A percentile compares a stretch with the other conserved stretches of the same genome.
These are phyloP conservation scores for Crossaster papposus DNA, from an alignment of 53 echinoderm and acorn worm species.

Conservation along the genomic window DNA sequence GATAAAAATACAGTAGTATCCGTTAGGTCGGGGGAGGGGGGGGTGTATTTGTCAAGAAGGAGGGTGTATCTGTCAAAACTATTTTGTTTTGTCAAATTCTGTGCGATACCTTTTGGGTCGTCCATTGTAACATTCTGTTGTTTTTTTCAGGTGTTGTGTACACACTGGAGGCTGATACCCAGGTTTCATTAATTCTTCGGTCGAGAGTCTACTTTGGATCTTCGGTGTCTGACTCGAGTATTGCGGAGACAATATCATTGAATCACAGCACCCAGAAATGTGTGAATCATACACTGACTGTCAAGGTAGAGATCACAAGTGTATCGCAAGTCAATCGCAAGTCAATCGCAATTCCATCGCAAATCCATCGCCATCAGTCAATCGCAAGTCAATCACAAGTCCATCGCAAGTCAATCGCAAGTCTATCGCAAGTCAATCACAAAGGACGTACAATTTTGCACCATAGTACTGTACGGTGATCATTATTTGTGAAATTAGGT, in stretches of 20 bases:
- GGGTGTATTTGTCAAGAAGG: no score
- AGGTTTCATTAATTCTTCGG: conserved; percentile 55
- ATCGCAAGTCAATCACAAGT: no score
- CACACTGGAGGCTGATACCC: conserved; percentile 72
- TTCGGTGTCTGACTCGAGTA: not conserved
- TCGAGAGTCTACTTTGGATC: conserved; percentile 58
- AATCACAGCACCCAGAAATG: not conserved
- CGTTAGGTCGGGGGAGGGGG: no score
- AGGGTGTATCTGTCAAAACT: no score
- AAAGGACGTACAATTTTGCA: no score
- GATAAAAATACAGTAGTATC: no score
- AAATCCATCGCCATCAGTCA: no score
- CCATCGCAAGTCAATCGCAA: no score
- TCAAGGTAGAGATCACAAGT: conserved; percentile 1
- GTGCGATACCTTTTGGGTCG: not conserved
- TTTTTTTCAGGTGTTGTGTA: conserved; percentile 59
- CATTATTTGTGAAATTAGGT: no score
- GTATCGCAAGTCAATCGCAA: not conserved
- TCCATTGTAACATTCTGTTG: not conserved
- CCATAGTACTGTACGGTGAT: no score
- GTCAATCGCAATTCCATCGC: no score
- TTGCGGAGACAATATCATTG: not conserved
- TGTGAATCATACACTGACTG: conserved; percentile 10
- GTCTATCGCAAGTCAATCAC: no score
- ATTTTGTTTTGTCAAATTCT: not conserved